A percentile compares a stretch with the other conserved stretches of the same genome.
Conservation (phyloP, 2,113 vertebrate species). For the Narcine bancroftii region DNA sequence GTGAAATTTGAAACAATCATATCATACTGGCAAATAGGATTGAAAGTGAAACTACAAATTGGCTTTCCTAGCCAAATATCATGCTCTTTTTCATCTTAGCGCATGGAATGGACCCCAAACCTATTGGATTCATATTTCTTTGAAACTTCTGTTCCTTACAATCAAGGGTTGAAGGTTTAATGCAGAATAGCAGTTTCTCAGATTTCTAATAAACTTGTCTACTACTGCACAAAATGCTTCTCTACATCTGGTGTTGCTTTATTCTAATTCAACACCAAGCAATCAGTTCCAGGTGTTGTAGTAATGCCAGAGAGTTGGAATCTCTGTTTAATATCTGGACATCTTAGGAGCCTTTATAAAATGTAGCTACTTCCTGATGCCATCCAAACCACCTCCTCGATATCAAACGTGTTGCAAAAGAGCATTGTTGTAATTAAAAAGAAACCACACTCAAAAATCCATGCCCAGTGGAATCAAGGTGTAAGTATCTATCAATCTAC, state of each 20-base stretch:
- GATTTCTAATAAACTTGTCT: slow-evolving; percentile 25
- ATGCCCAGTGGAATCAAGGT: not conserved
- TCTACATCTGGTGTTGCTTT: slow-evolving; percentile 27
- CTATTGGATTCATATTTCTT: not conserved
- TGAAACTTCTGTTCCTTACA: not conserved
- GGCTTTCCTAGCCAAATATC: not conserved
- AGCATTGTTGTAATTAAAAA: slow-evolving; percentile 9
- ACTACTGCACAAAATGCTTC: slow-evolving; percentile 21
- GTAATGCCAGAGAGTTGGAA: not conserved
- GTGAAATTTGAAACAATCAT: not conserved
- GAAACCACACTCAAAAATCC: not conserved
- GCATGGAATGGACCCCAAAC: not conserved
- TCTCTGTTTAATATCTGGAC: slow-evolving; percentile 36
- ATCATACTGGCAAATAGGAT: not conserved
- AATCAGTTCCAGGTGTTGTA: slow-evolving; percentile 35
- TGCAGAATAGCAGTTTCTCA: slow-evolving; percentile 33
- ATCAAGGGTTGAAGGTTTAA: slow-evolving; percentile 9
- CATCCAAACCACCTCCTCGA: slow-evolving; percentile 32
- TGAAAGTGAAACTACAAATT: not conserved
- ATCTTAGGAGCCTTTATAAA: slow-evolving; percentile 27
- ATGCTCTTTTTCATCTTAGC: too few relatives aligned
- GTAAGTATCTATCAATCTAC: slow-evolving; percentile 2
- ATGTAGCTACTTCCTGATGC: slow-evolving; percentile 26
- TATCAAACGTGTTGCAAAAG: not conserved
- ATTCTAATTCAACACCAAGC: slow-evolving; percentile 3